Conservation (phyloP, 2,113 vertebrate species). For the Isurus oxyrinchus region DNA sequence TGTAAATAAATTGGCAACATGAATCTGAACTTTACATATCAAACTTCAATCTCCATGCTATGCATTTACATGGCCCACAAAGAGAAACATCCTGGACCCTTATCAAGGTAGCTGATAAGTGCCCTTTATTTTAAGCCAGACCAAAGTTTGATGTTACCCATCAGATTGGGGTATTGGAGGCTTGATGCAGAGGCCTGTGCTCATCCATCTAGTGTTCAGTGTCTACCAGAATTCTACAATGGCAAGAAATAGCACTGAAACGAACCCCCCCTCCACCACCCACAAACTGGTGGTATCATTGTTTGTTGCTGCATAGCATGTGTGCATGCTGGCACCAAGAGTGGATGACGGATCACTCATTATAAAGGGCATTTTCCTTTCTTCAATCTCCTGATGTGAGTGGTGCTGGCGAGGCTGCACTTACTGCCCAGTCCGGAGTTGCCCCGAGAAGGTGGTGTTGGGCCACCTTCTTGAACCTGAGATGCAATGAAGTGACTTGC, state of each 20-base stretch:
- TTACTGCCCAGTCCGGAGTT: neutral
- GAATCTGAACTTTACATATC: neutral
- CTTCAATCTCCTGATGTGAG: neutral
- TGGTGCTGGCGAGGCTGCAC: neutral
- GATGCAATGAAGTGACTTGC: neutral
- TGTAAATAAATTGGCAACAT: neutral
- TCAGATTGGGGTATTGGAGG: neutral
- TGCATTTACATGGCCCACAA: neutral
- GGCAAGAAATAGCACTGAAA: neutral
- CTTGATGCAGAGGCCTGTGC: neutral
- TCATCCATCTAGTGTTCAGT: neutral
- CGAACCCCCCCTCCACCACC: neutral
- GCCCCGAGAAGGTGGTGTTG: neutral
- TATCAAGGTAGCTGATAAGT: neutral
- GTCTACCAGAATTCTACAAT: neutral
- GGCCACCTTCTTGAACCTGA: neutral
- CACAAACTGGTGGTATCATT: neutral
- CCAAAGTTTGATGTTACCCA: too few species aligned
- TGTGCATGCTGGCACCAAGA: neutral
- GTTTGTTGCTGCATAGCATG: too few species aligned
- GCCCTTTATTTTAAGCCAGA: neutral
- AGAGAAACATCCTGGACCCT: neutral
- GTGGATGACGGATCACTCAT: neutral
- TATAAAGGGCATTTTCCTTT: neutral
- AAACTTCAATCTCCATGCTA: neutral